Evolutionary conservation across 2,888 invertebrate genomes (phyloP), one percentile per base, ranked within the genome.

Genomic region (Onthophagus sagittarius): DNA sequence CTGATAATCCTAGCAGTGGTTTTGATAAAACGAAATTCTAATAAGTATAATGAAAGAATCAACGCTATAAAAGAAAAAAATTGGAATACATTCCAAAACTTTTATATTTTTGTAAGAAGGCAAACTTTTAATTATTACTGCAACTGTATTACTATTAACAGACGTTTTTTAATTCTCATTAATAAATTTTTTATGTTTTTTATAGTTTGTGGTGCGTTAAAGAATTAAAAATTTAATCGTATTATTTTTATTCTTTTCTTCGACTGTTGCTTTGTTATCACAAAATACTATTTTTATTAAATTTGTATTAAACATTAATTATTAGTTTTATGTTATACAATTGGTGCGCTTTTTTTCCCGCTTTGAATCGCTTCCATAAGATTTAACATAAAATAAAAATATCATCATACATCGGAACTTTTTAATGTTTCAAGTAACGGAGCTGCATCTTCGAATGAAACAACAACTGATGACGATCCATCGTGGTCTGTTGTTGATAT

Each of bases 321-420:
- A 13, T 15, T 7, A 67, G 23, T 67, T 23, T 64, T 9, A 13
- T 14, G 31, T 23, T 23, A 23, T 13, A 23, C n/a, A 67, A 7
- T 23, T 15, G 7, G 67, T 31, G 31, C 15, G 39, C 11, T 53
- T 53, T 53, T 7, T 53, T 53, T 53, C 5, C 39, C 11, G 5
- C 7, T 53, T 11, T 1, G 1, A 53, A 53, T 9, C 39, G 0
- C 5, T 11, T 53, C 39, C 39, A 3, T 2, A 1, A 23, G 3
- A 23, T 23, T 23, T 23, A 3, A 23, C 1, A 14, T 14, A 3
- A 63, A n/a, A 15, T 14, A 64, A 15, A 70, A 7, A 53, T 63
- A 74, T 64, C 76, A 80, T 83, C 80, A 85, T 75, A 85, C 85
- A 74, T 85, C 84, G 13, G 85, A 84, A 77, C 84, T 85, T 78